Evolutionary conservation across 2,113 vertebrate species (phyloP), one percentile per base, ranked within the genome.

Genomic region (Chaenocephalus aceratus): DNA sequence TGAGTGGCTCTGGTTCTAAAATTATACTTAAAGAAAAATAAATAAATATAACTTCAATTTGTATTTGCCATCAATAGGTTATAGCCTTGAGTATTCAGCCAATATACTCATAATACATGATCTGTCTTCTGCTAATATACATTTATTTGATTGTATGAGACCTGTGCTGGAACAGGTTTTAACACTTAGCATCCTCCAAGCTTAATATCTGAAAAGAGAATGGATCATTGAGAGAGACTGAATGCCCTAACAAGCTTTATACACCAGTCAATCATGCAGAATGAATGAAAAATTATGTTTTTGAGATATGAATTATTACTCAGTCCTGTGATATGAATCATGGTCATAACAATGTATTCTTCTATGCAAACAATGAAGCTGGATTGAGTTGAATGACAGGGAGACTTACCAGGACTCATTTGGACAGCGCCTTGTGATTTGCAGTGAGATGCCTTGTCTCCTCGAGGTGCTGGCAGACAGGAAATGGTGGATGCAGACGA

Each of bases 381-480:
- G 46, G 21, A 23, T 18, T 58, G 30, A 68, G 57, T 21, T 9
- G 10, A 10, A 56, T 41, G 10, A 48, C 18, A 67, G n/a, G 21
- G 30, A 23, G 66, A 4, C 21, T 8, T 8, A 13, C 5, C 34
- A 67, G 48, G 41, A 26, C 0, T 13, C 14, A 41, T 7, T 41
- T 41, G 36, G 36, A 16, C 61, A 52, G 23, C 1, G 14, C 6
- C 23, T 23, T 52, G 61, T 34, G 67, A 72, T 59, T 26, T 72
- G n/a, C 10, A 53, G 56, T 30, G 63, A 63, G 45, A 23, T 56
- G 46, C 2, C 14, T 53, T 57, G 44, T 68, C 52, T 54, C 15
- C 3, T 83, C 48, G n/a, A n/a, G 65, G 48, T 62, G 34, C 23
- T 46, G 34, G 44, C 54, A 52, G 46, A 52, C n/a, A 79, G 53